Conservation (phyloP, 2,888 invertebrate genomes). For the Spisula subtruncata region DNA sequence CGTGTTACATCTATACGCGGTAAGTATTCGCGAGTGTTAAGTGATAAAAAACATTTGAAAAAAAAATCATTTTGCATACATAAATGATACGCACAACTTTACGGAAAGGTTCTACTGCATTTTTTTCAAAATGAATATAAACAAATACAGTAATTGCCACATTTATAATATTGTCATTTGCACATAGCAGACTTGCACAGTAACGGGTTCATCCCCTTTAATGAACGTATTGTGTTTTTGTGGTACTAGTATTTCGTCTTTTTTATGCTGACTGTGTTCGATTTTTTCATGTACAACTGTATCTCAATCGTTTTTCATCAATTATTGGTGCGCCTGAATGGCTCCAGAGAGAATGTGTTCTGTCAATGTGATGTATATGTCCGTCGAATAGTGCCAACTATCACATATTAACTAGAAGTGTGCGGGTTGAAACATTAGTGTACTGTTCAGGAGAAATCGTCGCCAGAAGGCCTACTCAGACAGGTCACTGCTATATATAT, state of each 20-base stretch:
- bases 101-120: too few species aligned
- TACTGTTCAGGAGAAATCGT: neutral
- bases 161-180: neutral
- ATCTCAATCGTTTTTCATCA: neutral
- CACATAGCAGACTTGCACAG: too few species aligned
- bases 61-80: too few species aligned
- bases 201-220: neutral
- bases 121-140: too few species aligned
- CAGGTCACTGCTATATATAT: too few species aligned
- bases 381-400: neutral
- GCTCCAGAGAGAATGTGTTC: constrained; percentile 20
- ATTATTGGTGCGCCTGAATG: neutral
- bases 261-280: neutral
- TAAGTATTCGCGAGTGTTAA: too few species aligned
- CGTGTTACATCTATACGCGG: too few species aligned
- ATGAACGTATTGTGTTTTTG: neutral
- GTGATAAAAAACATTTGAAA: too few species aligned
- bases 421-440: neutral
- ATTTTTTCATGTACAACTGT: too few species aligned
- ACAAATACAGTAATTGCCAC: neutral
- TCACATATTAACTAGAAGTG: neutral
- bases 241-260: neutral
- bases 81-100: too few species aligned
- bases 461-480: too few species aligned
- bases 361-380: constrained; percentile 34